phyloP scores from a whole-genome alignment of 2,797 vertebrate genomes.

The Anguilla pacifica region DNA sequence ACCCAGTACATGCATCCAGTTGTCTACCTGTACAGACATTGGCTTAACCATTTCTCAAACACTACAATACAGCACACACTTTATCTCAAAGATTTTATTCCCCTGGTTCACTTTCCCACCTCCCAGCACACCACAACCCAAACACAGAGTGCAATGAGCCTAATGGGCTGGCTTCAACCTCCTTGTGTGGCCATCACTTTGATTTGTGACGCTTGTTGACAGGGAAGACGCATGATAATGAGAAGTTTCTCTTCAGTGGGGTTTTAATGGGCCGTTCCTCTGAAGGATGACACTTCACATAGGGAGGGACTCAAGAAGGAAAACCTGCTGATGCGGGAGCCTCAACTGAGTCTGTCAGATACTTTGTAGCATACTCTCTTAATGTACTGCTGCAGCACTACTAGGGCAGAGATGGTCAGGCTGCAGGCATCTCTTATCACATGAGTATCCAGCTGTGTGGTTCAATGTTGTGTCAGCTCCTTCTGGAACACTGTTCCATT shows the following conservation, averaged over 20 bases:
- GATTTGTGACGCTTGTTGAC: background rate
- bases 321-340: background rate
- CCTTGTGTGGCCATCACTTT: background rate
- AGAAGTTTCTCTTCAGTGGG: background rate
- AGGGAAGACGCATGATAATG: background rate
- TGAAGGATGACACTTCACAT: background rate
- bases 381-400: background rate
- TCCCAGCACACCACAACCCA: background rate
- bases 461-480: background rate
- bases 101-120: background rate
- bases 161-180: background rate
- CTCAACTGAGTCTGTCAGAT: background rate
- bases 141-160: background rate
- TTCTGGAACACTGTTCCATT: background rate
- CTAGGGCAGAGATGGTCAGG: background rate
- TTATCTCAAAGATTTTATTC: conserved; percentile 17
- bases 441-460: background rate
- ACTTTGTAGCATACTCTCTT: background rate
- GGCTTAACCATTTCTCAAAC: background rate
- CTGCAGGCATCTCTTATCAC: background rate
- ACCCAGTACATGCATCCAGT: background rate
- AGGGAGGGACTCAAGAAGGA: background rate
- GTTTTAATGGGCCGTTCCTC: background rate
- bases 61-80: conserved; percentile 14
- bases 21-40: background rate